Percentiles rank a stretch among this genome's conserved stretches.
phyloP scores from a whole-genome alignment of 2,113 vertebrate species.

The Cheirogaleus medius region DNA sequence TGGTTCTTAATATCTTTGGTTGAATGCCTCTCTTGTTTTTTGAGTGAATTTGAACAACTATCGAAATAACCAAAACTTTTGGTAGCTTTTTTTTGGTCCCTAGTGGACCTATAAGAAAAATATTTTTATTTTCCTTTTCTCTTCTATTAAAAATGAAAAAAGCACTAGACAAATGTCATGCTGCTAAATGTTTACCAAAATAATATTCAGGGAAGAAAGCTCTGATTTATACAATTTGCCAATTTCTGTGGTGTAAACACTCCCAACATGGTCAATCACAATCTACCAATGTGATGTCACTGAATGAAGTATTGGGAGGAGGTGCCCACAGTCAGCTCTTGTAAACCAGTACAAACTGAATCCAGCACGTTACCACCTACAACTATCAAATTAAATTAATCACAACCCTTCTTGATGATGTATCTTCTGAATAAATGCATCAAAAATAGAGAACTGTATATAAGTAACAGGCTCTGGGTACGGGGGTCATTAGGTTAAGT shows the following conservation, averaged over 20 bases:
- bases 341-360: fast-evolving
- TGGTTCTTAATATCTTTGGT: neutral
- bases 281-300: too few species aligned
- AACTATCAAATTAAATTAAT: neutral
- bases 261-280: neutral
- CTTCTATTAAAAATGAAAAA: neutral
- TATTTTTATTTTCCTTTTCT: neutral
- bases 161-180: neutral
- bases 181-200: neutral
- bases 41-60: neutral
- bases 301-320: neutral
- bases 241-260: neutral
- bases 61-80: neutral
- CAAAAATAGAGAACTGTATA: neutral
- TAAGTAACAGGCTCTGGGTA: neutral
- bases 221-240: neutral
- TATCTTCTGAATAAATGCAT: neutral
- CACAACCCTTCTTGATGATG: neutral
- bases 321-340: fast-evolving
- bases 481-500: neutral
- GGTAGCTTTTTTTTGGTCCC: neutral
- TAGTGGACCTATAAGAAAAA: neutral
- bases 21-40: neutral
- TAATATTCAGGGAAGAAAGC: neutral
- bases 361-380: neutral